Evolutionary conservation across 2,113 vertebrate genomes (phyloP), one percentile per base, ranked within the genome.

Genomic region (Thamnophis sirtalis): DNA sequence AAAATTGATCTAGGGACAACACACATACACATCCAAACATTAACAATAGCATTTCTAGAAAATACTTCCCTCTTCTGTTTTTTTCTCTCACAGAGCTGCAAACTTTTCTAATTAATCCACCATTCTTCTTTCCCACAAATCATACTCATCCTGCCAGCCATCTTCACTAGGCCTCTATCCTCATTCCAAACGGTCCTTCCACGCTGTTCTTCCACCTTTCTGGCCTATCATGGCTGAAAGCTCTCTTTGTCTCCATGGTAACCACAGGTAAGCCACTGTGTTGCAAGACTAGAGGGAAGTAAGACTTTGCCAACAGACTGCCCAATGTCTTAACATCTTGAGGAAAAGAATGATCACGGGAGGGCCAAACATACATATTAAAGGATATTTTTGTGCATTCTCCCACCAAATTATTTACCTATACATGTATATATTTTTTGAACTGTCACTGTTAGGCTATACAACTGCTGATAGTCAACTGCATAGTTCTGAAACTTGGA

Each of bases 401-500:
- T 49, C 24, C 10, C n/a, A 86, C 28, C 21, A 24, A 84, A 85
- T 63, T 33, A 48, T 80, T 91, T 84, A 86, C 73, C n/a, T 15
- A 13, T 68, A 13, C 15, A 68, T 68, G 5, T 58, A 33, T 26
- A 58, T 50, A 43, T 19, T 58, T 58, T 85, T 38, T 73, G 56
- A 91, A 91, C 93, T 89, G 93, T 86, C 90, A 54, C 50, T 73
- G 38, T 54, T 60, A 48, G 0, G 33, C 60, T 11, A 50, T 38
- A 91, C 50, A 93, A 93, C 93, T 86, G 87, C 50, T 85, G 26
- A 53, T 3, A 17, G n/a, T 2, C 26, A 89, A 55, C 43, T 43
- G 43, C 43, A 43, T 10, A 17, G 90, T 93, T 93, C 90, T 89
- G 93, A 90, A 93, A 93, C 56, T 5, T 48, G 33, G 55, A 60